These are phyloP conservation scores for Mergus octosetaceus DNA, from an alignment of 2,797 vertebrate species.

Conservation along the genomic window DNA sequence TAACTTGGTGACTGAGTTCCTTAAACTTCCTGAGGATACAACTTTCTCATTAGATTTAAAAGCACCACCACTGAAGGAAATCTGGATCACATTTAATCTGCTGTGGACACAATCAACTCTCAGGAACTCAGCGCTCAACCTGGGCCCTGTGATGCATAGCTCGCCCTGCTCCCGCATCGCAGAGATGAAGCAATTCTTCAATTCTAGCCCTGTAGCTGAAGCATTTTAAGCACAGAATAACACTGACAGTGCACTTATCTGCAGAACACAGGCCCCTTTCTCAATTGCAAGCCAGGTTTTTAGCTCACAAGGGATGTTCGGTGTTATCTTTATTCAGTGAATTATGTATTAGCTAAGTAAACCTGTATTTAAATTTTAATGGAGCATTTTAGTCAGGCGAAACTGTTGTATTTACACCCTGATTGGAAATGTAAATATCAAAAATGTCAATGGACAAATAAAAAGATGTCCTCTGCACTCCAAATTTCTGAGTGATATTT, in stretches of 20 bases:
- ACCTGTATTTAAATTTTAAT: slow-evolving; percentile 42
- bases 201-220: not conserved
- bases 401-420: not conserved
- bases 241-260: slow-evolving; percentile 42
- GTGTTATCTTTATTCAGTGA: slow-evolving; percentile 50
- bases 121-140: not conserved
- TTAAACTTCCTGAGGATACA: not conserved
- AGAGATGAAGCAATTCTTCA: slow-evolving; percentile 43
- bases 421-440: slow-evolving; percentile 38
- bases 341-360: slow-evolving; percentile 51
- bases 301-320: slow-evolving; percentile 16
- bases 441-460: slow-evolving; percentile 32
- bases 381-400: not conserved
- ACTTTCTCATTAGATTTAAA: not conserved
- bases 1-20: not conserved
- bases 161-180: not conserved
- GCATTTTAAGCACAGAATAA: slow-evolving; percentile 44
- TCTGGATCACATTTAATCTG: not conserved
- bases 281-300: slow-evolving; percentile 17
- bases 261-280: not conserved
- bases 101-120: not conserved
- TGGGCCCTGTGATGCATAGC: not conserved
- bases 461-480: not conserved
- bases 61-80: not conserved
- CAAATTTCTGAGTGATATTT: not conserved